A percentile compares a stretch with the other conserved stretches of the same genome.
phyloP scores from a whole-genome alignment of 2,888 invertebrate species.

The Hydroisotoma schaefferi region DNA sequence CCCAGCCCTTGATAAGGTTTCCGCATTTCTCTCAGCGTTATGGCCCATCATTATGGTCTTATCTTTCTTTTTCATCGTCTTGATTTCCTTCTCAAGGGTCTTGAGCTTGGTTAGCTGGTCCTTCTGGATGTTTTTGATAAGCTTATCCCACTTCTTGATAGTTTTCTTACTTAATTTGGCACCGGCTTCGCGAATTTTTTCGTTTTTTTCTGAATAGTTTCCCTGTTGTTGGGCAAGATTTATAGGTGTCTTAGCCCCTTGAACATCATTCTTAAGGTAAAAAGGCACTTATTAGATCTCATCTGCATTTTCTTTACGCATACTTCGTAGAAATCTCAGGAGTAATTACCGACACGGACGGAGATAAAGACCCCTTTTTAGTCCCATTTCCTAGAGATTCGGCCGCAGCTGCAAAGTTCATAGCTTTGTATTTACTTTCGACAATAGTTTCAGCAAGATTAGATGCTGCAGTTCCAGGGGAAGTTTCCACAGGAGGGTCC shows the following conservation, averaged over 20 bases:
- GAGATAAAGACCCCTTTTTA: no score
- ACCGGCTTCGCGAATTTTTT: conserved; percentile 19
- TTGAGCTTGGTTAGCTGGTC: conserved; percentile 18
- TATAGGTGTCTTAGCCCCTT: no score
- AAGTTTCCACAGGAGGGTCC: background rate
- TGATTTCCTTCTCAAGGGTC: conserved; percentile 20
- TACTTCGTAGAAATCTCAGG: no score
- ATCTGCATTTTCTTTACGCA: no score
- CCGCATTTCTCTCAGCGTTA: conserved; percentile 28
- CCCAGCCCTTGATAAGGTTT: conserved; percentile 25
- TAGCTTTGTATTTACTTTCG: conserved; percentile 14
- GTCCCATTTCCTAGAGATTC: no score
- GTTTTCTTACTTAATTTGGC: conserved; percentile 24
- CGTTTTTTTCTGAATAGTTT: conserved; percentile 23
- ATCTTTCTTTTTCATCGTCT: conserved; percentile 24
- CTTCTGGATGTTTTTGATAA: conserved; percentile 21
- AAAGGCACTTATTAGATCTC: no score
- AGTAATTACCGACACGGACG: background rate
- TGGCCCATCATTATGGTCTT: conserved; percentile 24
- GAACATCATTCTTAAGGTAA: no score
- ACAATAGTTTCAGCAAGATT: conserved; percentile 10
- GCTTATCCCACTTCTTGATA: conserved; percentile 29
- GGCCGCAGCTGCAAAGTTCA: conserved; percentile 24
- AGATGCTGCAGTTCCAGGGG: conserved; percentile 8
- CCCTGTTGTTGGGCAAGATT: no score